Conservation (phyloP, 2,113 vertebrate genomes). For the Pavo muticus region DNA sequence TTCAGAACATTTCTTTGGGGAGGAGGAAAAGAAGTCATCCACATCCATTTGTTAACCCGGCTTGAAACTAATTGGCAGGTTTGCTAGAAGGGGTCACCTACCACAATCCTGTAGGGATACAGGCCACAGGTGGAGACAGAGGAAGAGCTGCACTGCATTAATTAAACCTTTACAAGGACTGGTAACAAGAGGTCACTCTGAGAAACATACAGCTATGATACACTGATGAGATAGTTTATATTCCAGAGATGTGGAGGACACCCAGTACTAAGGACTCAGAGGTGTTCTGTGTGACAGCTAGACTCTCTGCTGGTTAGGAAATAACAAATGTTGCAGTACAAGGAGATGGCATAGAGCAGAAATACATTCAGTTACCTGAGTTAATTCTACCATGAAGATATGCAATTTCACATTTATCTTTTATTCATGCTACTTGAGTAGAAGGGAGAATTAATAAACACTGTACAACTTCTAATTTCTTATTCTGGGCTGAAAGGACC, state of each 20-base stretch:
- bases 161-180: not conserved
- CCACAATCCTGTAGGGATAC: not conserved
- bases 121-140: not conserved
- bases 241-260: not conserved
- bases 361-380: not conserved
- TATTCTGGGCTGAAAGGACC: not conserved
- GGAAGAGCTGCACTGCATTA: not conserved
- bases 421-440: not conserved
- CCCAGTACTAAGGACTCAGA: not conserved
- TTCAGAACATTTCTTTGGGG: not conserved
- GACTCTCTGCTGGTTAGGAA: not conserved
- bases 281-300: not conserved
- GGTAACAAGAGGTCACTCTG: not conserved
- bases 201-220: not conserved
- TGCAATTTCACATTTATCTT: not conserved
- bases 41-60: not conserved
- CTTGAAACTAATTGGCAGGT: not conserved
- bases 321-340: not conserved
- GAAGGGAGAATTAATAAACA: not conserved
- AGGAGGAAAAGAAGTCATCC: not conserved
- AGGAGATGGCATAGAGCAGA: not conserved
- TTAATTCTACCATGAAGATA: not conserved
- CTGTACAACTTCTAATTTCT: not conserved
- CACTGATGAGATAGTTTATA: not conserved
- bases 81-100: not conserved